Base-by-base conservation (phyloP, 2,888 invertebrate species). In the Malacosoma neustria region DNA sequence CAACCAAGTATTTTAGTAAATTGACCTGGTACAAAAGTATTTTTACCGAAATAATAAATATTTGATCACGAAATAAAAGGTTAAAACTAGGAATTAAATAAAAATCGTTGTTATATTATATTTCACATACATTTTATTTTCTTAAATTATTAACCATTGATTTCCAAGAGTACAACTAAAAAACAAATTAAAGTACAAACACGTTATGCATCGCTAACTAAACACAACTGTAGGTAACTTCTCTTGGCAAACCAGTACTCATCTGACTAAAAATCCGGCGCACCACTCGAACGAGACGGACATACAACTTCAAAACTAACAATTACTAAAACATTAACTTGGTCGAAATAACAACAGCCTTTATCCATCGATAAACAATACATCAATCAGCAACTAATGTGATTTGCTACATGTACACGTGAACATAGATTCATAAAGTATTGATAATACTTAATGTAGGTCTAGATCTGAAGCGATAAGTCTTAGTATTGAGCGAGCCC, bases 121-220 rank as follows among this genome's bases (percentile, higher is more conserved):
- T 70, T 82, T 82, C 80, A 85, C 85, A 85, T 85, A 84, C 85
- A 84, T 76, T 85, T 84, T 84, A 84, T 82, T 84, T 80, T 80
- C 85, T 85, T 85, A 84, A 84, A 81, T 84, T 81, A 85, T 80
- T 85, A 85, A 84, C 85, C 85, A 84, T 82, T 81, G 84, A 84
- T 84, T 84, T 85, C 84, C 85, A 85, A 85, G 82, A 84, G 82
- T 84, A 85, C 73, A 85, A 84, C 84, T 84, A 85, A 84, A 85
- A 84, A 84, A 84, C 85, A 85, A 85, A 84, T 84, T 85, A 84
- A 82, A 84, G 84, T 84, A 85, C 84, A 85, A 84, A 85, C 84
- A 85, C 82, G 84, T 84, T 85, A 84, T 82, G 84, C 77, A 81
- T 81, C 67, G 75, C 80, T 84, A 85, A 80, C 75, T 82, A 75